Evolutionary conservation across 2,797 vertebrate genomes (phyloP).

Genomic region (Scolopax rusticola): DNA sequence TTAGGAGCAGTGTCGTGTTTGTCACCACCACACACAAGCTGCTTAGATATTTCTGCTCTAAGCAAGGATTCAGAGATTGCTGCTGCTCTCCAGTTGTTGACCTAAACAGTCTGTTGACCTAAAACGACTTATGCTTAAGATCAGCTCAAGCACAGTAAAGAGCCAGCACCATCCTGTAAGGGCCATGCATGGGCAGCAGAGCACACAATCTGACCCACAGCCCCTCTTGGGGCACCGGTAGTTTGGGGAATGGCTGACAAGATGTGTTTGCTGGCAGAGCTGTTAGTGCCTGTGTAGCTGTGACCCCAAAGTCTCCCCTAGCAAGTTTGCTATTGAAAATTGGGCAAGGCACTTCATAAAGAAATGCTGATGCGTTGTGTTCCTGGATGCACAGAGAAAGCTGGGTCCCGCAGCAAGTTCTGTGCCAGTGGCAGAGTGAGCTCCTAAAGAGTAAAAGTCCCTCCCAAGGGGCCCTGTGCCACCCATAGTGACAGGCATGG

Average conservation of each 20-base stretch:
- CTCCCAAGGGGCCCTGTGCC: background rate
- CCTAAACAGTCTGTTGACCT: background rate
- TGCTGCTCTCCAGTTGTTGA: background rate
- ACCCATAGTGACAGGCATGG: background rate
- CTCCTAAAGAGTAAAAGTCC: background rate
- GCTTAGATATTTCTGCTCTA: background rate
- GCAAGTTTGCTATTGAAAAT: background rate
- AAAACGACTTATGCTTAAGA: background rate
- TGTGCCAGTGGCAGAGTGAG: background rate
- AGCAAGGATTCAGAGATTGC: background rate
- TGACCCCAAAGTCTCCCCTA: background rate
- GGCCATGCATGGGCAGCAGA: rapidly evolving
- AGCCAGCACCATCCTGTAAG: background rate
- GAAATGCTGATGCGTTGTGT: background rate
- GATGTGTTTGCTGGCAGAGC: background rate
- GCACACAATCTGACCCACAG: rapidly evolving
- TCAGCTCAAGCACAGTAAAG: background rate
- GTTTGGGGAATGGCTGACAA: background rate
- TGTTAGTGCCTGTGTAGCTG: background rate
- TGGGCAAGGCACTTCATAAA: background rate
- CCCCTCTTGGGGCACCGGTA: background rate
- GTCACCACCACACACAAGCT: background rate
- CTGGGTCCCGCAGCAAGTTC: rapidly evolving
- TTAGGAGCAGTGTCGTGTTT: background rate
- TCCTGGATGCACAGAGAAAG: background rate